Evolutionary conservation across 2,888 invertebrate species (phyloP), one percentile per base, ranked within the genome.

Genomic region (Apoda limacodes): DNA sequence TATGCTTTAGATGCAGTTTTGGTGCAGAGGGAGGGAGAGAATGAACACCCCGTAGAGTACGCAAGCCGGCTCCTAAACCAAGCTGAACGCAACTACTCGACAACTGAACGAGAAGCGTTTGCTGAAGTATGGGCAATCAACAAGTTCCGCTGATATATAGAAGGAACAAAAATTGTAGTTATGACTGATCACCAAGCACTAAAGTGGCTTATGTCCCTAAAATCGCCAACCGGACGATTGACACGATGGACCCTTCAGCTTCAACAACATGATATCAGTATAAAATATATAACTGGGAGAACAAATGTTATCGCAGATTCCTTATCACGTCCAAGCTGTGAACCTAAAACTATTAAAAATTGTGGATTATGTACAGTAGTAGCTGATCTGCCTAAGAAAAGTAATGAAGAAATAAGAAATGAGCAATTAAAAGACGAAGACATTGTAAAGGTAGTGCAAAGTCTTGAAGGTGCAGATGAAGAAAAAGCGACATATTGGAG

Each of bases 151-250:
- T 54, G 55, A 1, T 80, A 60, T 35, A 32, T 76, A 0, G 59
- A 65, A 32, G 55, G 57, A 3, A 29, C 46, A 2, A 24, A 39
- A 1, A 58, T 68, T 21, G 40, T 3, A 1, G 38, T 71, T 1
- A 39, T 44, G 5, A 61, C 58, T 0, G 69, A 70, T 41, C 70
- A 69, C 37, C 56, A 57, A 38, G 63, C 70, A 0, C 42, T 81
- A 9, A 48, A 49, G 29, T 71, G 66, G 60, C 36, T 76, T 3
- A 39, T 60, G 37, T 42, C 45, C 0, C 15, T 67, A 4, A 63
- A 65, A 35, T 47, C 63, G 5, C 56, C 60, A 0, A 47, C 54
- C 9, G 64, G 65, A 12, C 36, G 72, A 13, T 39, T 80, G 1
- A 60, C 60, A 1, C 35, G 72, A 22, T 78, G 72, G 75, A 56